Base-by-base conservation (phyloP, 2,888 invertebrate species). In the Deilephila porcellus region DNA sequence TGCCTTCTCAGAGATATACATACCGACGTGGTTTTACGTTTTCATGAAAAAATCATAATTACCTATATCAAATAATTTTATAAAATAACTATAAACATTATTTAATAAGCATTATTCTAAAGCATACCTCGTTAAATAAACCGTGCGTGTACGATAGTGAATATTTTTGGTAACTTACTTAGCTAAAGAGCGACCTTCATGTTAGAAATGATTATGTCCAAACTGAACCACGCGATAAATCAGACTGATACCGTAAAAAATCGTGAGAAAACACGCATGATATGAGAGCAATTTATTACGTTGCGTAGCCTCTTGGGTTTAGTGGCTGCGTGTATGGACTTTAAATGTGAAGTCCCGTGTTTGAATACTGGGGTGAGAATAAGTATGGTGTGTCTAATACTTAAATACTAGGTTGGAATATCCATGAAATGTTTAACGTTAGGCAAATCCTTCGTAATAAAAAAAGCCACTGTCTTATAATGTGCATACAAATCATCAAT, bases 211-310 rank as follows among this genome's bases (percentile, higher is more conserved):
- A 67, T 67, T 67, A 67, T 6, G 45, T 17, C 67, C 67, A 67
- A 67, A 67, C 45, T 67, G 67, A 14, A 67, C 45, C 67, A 52
- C 11, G 64, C 67, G 25, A 67, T 67, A 67, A 67, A 67, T 67
- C 67, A 52, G 45, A 20, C 25, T 14, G 45, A 20, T 45, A 5
- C 52, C 67, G 52, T 67, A 67, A 67, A 64, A 67, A 45, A 52
- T 20, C 56, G 14, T 56, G 25, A 67, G 52, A 52, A 67, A 67
- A 45, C 45, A 67, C 45, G 67, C 67, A 6, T 25, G 67, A 45
- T 52, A 67, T 52, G 25, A 6, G 25, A 52, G 37, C n/a, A 20
- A 52, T 67, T 67, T 52, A 67, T 67, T 14, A 67, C 25, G 17
- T 45, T 17, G n/a, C n/a, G 56, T 19, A 56, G 56, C 7, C n/a